A percentile compares a stretch with the other conserved stretches of the same genome.
Conservation (phyloP, 2,797 vertebrate species). For the Malacoraja senta region DNA sequence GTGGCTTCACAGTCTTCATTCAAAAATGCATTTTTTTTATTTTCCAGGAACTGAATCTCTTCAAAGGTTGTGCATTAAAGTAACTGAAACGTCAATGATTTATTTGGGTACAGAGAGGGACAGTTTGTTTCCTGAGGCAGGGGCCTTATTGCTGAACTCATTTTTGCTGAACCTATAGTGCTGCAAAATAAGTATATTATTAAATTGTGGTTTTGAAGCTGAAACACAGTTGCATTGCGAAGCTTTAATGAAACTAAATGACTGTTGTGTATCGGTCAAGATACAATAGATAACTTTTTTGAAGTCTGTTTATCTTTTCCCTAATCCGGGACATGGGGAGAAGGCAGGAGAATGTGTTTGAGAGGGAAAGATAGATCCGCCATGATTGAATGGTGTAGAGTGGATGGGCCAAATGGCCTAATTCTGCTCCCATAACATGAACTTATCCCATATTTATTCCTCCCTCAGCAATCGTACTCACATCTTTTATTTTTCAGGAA, state of each 20-base stretch:
- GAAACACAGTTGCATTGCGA: not conserved
- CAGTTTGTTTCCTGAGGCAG: not conserved
- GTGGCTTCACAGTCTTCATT: no score
- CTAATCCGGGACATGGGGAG: no score
- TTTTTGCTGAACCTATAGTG: not conserved
- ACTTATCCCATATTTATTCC: not conserved
- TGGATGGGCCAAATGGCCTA: no score
- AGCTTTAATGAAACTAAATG: not conserved
- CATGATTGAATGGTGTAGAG: no score
- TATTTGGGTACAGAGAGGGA: no score
- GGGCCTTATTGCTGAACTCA: not conserved
- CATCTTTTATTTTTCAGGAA: not conserved
- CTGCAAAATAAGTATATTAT: not conserved
- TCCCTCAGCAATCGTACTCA: no score
- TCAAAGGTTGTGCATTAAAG: not conserved
- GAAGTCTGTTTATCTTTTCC: not conserved
- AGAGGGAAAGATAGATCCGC: no score
- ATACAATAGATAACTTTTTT: not conserved
- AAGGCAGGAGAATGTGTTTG: no score
- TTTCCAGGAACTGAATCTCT: not conserved
- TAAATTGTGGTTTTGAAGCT: not conserved
- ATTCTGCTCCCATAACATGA: not conserved
- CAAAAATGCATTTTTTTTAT: not conserved
- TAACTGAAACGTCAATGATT: no score
- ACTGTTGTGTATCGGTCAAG: not conserved